Percentiles rank a stretch among this genome's conserved stretches.
Conservation (phyloP, 2,797 vertebrate genomes). For the Gymnoscopelus braueri region DNA sequence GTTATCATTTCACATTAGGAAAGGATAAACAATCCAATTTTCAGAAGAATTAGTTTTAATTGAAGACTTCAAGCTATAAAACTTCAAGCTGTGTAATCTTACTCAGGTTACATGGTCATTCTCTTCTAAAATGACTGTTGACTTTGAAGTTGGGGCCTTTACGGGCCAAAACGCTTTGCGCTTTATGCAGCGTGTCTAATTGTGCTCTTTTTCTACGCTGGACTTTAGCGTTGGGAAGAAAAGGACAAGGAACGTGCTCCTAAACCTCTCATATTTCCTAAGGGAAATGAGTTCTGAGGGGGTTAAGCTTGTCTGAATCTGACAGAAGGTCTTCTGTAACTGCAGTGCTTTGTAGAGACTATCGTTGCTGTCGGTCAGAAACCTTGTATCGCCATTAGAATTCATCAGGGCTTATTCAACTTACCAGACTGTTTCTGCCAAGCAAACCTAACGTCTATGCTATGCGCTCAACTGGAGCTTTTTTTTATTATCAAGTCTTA, state of each 20-base stretch:
- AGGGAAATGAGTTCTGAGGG: slow-evolving; percentile 17
- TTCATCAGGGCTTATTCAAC: no score
- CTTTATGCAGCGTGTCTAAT: slow-evolving; percentile 38
- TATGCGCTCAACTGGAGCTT: neutral
- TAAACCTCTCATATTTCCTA: slow-evolving; percentile 23
- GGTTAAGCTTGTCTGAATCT: neutral
- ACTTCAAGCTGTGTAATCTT: neutral
- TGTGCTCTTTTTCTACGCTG: slow-evolving; percentile 15
- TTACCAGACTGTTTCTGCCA: neutral
- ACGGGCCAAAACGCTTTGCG: slow-evolving; percentile 22
- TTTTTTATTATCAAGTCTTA: neutral
- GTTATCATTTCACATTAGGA: no score
- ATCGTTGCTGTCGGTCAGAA: no score
- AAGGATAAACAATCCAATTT: neutral
- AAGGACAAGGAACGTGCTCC: slow-evolving; percentile 11
- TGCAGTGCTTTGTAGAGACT: neutral
- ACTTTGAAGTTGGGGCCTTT: slow-evolving; percentile 24
- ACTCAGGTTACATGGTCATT: slow-evolving; percentile 20
- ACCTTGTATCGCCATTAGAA: no score
- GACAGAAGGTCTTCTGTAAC: slow-evolving; percentile 3
- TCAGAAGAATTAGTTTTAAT: neutral
- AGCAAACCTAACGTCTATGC: neutral
- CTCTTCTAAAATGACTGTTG: slow-evolving; percentile 19
- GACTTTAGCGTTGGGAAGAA: slow-evolving; percentile 20
- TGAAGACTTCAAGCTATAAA: no score